Evolutionary conservation across 2,797 vertebrate genomes (phyloP), one percentile per base, ranked within the genome.

Genomic region (Halcyon chelicuti): DNA sequence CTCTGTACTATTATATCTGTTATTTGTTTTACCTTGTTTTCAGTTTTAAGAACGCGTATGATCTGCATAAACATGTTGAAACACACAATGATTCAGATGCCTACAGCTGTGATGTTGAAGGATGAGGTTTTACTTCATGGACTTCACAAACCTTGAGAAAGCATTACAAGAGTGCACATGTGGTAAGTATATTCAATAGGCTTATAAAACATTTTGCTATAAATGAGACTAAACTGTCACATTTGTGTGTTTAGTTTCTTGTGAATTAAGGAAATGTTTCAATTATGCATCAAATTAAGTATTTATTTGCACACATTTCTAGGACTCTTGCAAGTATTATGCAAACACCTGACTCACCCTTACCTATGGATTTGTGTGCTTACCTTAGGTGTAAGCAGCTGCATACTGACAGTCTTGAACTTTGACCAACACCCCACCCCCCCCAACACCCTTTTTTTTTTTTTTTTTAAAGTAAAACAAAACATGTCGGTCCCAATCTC

Each of bases 51-150:
- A 98, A 98, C 7, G 85, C 97, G 77, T 98, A 96, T 5, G 98
- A 99, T 97, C 98, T 98, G 44, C 97, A 97, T 62, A 98, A 99
- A 93, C 98, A 97, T 96, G 98, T 98, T 71, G 98, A 98, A 92
- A 98, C 98, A 44, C 98, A 98, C 81, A 96, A 97, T 31, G 98
- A 98, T 96, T 98, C 98, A 37, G 97, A 98, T 13, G 98, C 98
- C 78, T 98, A 98, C 95, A 98, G 97, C 98, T 98, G 98, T 67
- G 98, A 95, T 2, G 96, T 97, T 79, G 98, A 98, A 94, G 98
- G 98, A 40, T 98, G 98, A 67, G 97, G 96, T 72, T 98, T 98
- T 90, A 98, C 98, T 7, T 98, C 98, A 80, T 39, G 97, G 63
- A 97, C 98, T 70, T 98, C 95, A 54, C 95, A 93, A 90, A 96